Base-by-base conservation (phyloP, 2,888 invertebrate species). In the Pandemis cinnamomeana region DNA sequence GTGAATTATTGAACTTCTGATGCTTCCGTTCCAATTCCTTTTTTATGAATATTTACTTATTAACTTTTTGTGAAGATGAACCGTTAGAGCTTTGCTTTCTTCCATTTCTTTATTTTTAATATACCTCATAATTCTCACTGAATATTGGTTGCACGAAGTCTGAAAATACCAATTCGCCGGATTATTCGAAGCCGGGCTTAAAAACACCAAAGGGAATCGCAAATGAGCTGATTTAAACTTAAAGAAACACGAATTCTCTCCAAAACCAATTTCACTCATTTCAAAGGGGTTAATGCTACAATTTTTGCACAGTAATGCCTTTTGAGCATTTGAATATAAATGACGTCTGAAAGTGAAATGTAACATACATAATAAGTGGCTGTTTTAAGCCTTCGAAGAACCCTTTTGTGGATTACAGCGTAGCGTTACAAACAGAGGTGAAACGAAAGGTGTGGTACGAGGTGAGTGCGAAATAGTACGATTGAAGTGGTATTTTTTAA, bases 361-460 rank as follows among this genome's bases (percentile, higher is more conserved):
- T 94, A 93, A 93, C 94, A 94, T 93, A 93, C 93, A 94, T 94
- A 94, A 94, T 94, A 93, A 94, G 93, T 93, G 94, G 93, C 93
- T 93, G 93, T 93, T 94, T 93, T 94, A 93, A 93, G 90, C 93
- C 87, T 91, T 91, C 88, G 88, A 88, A 89, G 90, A 93, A 93
- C 94, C 94, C 93, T 93, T 93, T 93, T 92, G 91, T 87, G 89
- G 88, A 87, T 88, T 88, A 88, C 88, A 92, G 93, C 85, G 89
- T 83, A 83, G 67, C 75, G 69, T 53, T 27, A n/a, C 58, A 70
- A 20, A 76, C 71, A 85, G 75, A 75, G 78, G 80, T 27, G 11
- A 27, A 58, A 6, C 20, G 20, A 1, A 27, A 27, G 5, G 27
- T 58, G 7, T 15, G 53, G 6, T 11, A 36, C 27, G 27, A 10